Evolutionary conservation across 2,797 vertebrate species (phyloP).

Genomic region (Ptychobarbus kaznakovi): DNA sequence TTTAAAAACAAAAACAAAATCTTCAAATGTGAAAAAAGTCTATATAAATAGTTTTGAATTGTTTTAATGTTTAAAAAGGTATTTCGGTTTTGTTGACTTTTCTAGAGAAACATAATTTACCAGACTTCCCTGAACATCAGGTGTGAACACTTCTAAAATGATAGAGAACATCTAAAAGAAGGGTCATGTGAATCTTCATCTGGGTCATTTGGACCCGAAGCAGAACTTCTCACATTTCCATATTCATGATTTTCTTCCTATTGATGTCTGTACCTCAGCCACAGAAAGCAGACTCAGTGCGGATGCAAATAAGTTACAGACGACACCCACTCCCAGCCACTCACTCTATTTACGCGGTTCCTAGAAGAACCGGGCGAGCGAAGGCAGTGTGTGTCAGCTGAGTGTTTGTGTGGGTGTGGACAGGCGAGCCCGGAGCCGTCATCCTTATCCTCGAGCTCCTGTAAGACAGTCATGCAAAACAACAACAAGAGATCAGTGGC

Average conservation of each 20-base stretch:
- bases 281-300: constrained; percentile 37
- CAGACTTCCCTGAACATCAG: neutral
- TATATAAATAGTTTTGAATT: neutral
- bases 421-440: constrained; percentile 28
- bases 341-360: constrained; percentile 13
- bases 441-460: constrained; percentile 32
- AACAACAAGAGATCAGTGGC: constrained; percentile 54
- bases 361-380: constrained; percentile 25
- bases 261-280: constrained; percentile 44
- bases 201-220: constrained; percentile 11
- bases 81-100: neutral
- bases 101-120: neutral
- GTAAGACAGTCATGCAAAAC: constrained; percentile 53
- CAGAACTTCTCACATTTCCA: constrained; percentile 32
- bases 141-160: constrained; percentile 9
- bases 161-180: constrained; percentile 3
- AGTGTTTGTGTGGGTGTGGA: constrained; percentile 46
- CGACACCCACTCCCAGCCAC: constrained; percentile 30
- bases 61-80: neutral
- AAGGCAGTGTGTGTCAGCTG: constrained; percentile 17
- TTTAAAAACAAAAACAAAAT: neutral
- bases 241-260: constrained; percentile 30
- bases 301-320: constrained; percentile 33
- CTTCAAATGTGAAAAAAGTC: neutral
- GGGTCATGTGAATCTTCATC: constrained; percentile 8